Conservation (phyloP, 2,797 vertebrate genomes). For the Pogonophryne albipinna region DNA sequence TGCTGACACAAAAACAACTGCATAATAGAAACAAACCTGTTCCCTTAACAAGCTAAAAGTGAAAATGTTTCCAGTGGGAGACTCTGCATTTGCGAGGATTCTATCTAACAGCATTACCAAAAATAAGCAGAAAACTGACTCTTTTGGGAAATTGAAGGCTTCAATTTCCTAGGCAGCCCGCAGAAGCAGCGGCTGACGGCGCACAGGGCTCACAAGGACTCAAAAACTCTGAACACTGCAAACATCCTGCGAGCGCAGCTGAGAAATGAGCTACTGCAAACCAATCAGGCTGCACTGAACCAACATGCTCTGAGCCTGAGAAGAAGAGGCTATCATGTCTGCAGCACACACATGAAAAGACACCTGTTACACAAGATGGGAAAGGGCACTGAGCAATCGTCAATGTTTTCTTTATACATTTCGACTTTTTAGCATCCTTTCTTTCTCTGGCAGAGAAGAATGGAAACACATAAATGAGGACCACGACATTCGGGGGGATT, state of each 20-base stretch:
- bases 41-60: conserved; percentile 20
- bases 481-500: neutral
- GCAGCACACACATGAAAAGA: conserved; percentile 6
- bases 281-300: conserved; percentile 38
- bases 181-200: conserved; percentile 17
- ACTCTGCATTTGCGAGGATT: conserved; percentile 10
- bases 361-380: conserved; percentile 7
- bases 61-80: conserved; percentile 12
- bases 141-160: conserved; percentile 30
- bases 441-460: neutral
- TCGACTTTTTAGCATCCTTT: neutral
- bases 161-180: conserved; percentile 25
- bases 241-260: conserved; percentile 42
- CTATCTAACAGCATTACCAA: conserved; percentile 17
- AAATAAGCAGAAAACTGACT: neutral
- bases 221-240: conserved; percentile 25
- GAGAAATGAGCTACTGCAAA: conserved; percentile 49
- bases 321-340: conserved; percentile 2
- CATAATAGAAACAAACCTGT: conserved; percentile 11
- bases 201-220: conserved; percentile 23
- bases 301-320: neutral
- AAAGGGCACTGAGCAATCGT: neutral
- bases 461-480: neutral
- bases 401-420: neutral
- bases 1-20: conserved; percentile 1